Conservation (phyloP, 2,113 vertebrate species). For the Dinomys branickii region DNA sequence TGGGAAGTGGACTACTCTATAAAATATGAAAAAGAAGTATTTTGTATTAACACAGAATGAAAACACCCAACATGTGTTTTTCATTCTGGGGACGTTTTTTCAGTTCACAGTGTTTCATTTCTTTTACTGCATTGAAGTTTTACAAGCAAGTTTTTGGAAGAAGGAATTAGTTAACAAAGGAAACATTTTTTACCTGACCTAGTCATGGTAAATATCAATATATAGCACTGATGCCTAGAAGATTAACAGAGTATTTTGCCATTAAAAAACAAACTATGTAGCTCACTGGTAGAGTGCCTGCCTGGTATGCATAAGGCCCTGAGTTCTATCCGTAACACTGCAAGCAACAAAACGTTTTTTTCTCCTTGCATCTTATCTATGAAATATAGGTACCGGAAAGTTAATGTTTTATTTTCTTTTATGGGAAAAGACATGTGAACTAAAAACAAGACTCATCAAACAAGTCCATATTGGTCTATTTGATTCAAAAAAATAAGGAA, state of each 20-base stretch:
- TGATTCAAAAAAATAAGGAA: neutral
- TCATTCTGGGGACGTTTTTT: conserved; percentile 48
- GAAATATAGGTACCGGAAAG: neutral
- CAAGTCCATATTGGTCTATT: neutral
- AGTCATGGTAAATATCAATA: neutral
- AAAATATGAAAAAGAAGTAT: conserved; percentile 52
- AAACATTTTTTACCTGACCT: conserved; percentile 35
- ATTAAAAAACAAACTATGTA: neutral
- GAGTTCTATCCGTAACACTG: neutral
- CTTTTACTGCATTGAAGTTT: conserved; percentile 57
- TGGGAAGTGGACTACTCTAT: conserved; percentile 39
- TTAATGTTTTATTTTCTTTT: conserved; percentile 42
- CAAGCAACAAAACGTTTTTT: neutral
- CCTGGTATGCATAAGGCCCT: neutral
- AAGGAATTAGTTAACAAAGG: conserved; percentile 38
- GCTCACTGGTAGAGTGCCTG: neutral
- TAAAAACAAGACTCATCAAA: neutral
- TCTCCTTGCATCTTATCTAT: neutral
- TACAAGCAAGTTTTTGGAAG: conserved; percentile 33
- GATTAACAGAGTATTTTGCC: conserved; percentile 1
- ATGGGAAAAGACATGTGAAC: neutral
- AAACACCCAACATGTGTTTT: conserved; percentile 65
- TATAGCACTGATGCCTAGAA: neutral
- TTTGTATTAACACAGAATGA: conserved; percentile 50
- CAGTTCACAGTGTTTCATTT: conserved; percentile 20